A percentile compares a stretch with the other conserved stretches of the same genome.
These are phyloP conservation scores for Syrmaticus mikado DNA, from an alignment of 2,113 vertebrate species.

Conservation along the genomic window DNA sequence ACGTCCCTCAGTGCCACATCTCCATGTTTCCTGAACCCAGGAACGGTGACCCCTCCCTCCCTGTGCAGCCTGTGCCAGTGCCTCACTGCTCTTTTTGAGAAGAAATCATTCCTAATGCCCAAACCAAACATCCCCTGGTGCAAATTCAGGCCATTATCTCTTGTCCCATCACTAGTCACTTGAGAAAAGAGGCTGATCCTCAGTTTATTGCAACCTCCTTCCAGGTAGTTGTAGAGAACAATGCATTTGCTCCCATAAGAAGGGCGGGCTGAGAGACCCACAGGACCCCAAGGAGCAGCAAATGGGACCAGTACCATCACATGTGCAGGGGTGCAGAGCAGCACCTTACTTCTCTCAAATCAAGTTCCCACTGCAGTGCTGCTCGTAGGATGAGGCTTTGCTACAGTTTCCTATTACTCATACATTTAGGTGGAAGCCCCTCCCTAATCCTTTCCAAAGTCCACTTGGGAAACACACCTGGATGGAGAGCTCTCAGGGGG, in stretches of 20 bases:
- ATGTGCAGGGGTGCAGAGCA: not conserved
- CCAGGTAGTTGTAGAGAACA: too few relatives aligned
- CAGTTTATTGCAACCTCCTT: too few relatives aligned
- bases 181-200: too few relatives aligned
- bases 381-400: rapidly evolving
- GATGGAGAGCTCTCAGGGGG: not conserved
- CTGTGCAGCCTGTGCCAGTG: too few relatives aligned
- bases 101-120: too few relatives aligned
- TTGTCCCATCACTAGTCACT: too few relatives aligned
- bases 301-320: not conserved
- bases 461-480: not conserved
- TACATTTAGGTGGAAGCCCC: not conserved
- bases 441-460: not conserved
- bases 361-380: not conserved
- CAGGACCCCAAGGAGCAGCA: not conserved
- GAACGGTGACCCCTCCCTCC: too few relatives aligned
- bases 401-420: not conserved
- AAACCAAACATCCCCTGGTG: too few relatives aligned
- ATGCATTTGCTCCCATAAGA: not conserved
- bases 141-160: too few relatives aligned
- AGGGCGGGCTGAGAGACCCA: not conserved
- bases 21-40: too few relatives aligned
- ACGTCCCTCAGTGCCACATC: too few relatives aligned
- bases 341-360: not conserved
- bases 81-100: too few relatives aligned